These are phyloP conservation scores for Catocala nupta DNA, from an alignment of 2,888 invertebrate genomes.

Conservation along the genomic window DNA sequence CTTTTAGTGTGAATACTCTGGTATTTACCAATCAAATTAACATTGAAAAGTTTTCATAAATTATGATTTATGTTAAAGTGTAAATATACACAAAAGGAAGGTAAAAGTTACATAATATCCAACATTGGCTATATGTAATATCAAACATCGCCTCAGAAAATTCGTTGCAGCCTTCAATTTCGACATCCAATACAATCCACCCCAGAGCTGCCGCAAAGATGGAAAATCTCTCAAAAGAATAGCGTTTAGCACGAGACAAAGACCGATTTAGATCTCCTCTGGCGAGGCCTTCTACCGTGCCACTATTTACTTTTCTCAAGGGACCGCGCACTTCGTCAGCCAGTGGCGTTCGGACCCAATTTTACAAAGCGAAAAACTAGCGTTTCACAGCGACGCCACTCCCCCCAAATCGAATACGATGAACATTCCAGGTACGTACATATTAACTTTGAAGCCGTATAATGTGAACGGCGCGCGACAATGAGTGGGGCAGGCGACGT, in stretches of 20 bases:
- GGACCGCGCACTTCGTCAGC: conserved; percentile 71
- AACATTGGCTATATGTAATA: conserved; percentile 43
- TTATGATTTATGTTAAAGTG: conserved; percentile 3
- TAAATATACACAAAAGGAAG: conserved; percentile 7
- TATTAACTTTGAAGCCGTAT: conserved; percentile 62
- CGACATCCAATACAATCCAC: conserved; percentile 75
- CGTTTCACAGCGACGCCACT: conserved; percentile 49
- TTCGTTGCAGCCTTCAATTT: conserved; percentile 69
- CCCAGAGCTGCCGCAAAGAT: conserved; percentile 74
- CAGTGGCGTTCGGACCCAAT: conserved; percentile 68
- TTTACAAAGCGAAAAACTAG: conserved; percentile 69
- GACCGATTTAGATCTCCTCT: conserved; percentile 81
- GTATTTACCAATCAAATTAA: conserved; percentile 13
- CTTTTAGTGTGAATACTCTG: conserved; percentile 15
- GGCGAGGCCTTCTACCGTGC: conserved; percentile 73
- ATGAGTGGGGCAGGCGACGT: conserved; percentile 63
- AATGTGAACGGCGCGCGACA: conserved; percentile 62
- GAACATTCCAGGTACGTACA: conserved; percentile 62
- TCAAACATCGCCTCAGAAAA: conserved; percentile 56
- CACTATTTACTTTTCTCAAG: conserved; percentile 83
- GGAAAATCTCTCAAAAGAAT: conserved; percentile 85
- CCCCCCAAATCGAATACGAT: conserved; percentile 56
- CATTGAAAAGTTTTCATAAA: conserved; percentile 9
- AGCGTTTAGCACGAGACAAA: conserved; percentile 84
- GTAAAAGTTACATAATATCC: conserved; percentile 27